Base-by-base conservation (phyloP, 1,140 invertebrate genomes). In the Thaumatotibia leucotreta region DNA sequence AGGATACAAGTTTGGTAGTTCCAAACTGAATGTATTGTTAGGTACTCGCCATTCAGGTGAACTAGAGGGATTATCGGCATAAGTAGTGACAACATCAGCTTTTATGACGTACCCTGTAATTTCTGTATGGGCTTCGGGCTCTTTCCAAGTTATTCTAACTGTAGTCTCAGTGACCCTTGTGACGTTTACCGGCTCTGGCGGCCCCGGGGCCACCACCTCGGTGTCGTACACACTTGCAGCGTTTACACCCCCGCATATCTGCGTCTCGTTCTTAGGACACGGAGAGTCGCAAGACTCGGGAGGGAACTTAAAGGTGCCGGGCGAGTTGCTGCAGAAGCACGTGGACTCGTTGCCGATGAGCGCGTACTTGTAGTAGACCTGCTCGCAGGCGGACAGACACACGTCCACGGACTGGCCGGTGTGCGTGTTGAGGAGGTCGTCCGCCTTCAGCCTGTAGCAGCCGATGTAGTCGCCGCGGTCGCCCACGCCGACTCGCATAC, bases 1-100 rank as follows among this genome's bases (percentile, higher is more conserved):
- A 0, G 95, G 95, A 63, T 95, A 93, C 2, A 97, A 82, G 68
- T 93, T 94, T 61, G 92, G 91, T 0, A 96, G 73, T 63, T 93
- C 91, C 10, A 89, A 86, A 11, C 85, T 75, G 0, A 88, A 79
- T 45, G 91, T 92, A 4, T 76, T 83, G 72, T 91, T 92, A 31
- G 91, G 83, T 1, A 93, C 87, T 61, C 85, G 83, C 84, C 92
- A 93, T 73, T 92, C 83, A 29, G 91, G 63, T n/a, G 83, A 74
- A 32, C 76, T 68, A 4, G 88, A 63, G 0, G 69, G 69, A 35
- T 77, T 72, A 62, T 87, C 82, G 4, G 92, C 84, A 70, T 84
- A 93, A 0, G 92, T 92, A 66, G 89, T 76, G 0, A 92, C 31
- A 1, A 92, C 78, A 20, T 83, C 65, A n/a, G 90, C 90, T 66